Conservation (phyloP, 2,888 invertebrate genomes). For the Drosophila emarginata region DNA sequence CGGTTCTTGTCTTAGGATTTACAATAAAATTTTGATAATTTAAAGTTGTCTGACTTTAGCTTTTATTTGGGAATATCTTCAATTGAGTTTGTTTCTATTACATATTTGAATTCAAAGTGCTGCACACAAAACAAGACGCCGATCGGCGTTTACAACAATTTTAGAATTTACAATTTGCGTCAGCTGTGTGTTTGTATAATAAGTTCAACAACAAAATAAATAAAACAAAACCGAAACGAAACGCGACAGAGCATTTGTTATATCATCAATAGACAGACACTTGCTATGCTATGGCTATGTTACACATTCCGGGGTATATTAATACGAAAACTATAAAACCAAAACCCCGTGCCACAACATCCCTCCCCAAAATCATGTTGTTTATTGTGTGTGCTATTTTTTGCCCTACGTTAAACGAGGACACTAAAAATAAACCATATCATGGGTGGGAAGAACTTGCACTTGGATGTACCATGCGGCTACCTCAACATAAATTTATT, state of each 20-base stretch:
- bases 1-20: no score
- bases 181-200: conserved; percentile 53
- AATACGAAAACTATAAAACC: conserved; percentile 31
- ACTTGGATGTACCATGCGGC: conserved; percentile 56
- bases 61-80: background rate
- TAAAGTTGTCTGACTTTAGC: background rate
- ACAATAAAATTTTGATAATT: background rate
- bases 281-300: conserved; percentile 32
- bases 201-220: conserved; percentile 36
- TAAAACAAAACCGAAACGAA: conserved; percentile 35
- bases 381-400: conserved; percentile 36
- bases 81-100: background rate
- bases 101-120: background rate
- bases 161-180: conserved; percentile 49
- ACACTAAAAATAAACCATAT: conserved; percentile 59
- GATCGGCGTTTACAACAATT: background rate
- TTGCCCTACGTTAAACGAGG: conserved; percentile 20
- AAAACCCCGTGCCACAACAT: background rate
- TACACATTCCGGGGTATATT: conserved; percentile 34
- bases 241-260: conserved; percentile 45
- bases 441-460: conserved; percentile 56
- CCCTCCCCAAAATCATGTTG: background rate
- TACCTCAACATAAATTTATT: conserved; percentile 67
- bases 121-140: conserved; percentile 14
- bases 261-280: conserved; percentile 63